These are phyloP conservation scores for Branchipolynoe longqiensis DNA, from an alignment of 2,888 invertebrate species.

Conservation along the genomic window DNA sequence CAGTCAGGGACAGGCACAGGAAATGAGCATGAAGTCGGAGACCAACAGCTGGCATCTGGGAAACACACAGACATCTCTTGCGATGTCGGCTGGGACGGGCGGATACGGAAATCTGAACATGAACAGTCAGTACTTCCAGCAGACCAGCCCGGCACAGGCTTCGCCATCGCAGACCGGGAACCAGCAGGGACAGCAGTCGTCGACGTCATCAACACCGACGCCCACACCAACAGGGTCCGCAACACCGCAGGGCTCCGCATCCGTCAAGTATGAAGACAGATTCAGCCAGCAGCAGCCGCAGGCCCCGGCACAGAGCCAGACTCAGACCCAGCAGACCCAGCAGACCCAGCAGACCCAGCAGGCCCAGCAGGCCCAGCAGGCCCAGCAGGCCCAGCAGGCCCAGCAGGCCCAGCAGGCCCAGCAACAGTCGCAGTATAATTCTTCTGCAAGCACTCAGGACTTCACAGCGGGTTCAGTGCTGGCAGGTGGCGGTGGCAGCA, in stretches of 20 bases:
- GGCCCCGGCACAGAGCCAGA: neutral
- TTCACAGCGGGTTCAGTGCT: neutral
- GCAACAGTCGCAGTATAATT: neutral
- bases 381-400: neutral
- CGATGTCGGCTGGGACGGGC: neutral
- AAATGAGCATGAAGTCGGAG: constrained; percentile 10
- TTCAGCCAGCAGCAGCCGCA: constrained; percentile 5
- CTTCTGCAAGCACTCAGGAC: neutral
- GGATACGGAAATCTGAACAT: constrained; percentile 40
- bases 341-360: neutral
- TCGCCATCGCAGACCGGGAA: constrained; percentile 38
- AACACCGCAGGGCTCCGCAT: neutral
- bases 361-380: neutral
- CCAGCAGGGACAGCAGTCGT: neutral
- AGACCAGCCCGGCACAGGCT: neutral
- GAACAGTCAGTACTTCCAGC: constrained; percentile 50
- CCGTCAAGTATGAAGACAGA: constrained; percentile 25
- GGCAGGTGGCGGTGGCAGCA: neutral
- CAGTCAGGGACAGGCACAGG: neutral
- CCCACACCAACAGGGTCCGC: neutral
- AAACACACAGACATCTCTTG: neutral
- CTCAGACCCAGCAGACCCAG: neutral
- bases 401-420: neutral
- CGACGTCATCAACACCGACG: neutral
- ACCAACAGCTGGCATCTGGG: neutral